A percentile compares a stretch with the other conserved stretches of the same genome.
phyloP scores from a whole-genome alignment of 2,113 vertebrate genomes.

The Eleginops maclovinus region DNA sequence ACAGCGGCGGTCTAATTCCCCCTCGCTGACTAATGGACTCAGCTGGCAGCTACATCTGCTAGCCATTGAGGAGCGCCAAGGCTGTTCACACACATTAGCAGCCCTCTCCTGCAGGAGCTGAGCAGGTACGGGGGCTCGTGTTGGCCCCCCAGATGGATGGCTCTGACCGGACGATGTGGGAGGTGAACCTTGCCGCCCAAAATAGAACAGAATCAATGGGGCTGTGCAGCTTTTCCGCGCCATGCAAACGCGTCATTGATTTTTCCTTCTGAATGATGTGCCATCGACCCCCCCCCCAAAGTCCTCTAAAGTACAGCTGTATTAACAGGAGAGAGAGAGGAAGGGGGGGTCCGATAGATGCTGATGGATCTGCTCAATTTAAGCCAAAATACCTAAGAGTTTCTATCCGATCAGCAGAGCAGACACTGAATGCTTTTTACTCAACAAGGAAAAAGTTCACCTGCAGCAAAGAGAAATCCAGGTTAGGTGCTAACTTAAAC shows the following conservation, averaged over 20 bases:
- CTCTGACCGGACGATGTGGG: slow-evolving; percentile 60
- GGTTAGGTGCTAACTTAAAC: too few relatives aligned
- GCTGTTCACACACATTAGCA: slow-evolving; percentile 70
- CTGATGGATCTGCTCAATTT: slow-evolving; percentile 28
- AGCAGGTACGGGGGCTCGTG: too few relatives aligned
- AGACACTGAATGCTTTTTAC: too few relatives aligned
- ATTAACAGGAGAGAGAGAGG: slow-evolving; percentile 60
- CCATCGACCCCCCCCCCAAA: slow-evolving; percentile 63
- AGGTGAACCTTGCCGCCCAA: slow-evolving; percentile 65
- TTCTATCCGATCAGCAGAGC: slow-evolving; percentile 11
- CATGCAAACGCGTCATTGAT: slow-evolving; percentile 72
- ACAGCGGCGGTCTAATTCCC: slow-evolving; percentile 61
- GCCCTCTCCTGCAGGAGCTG: slow-evolving; percentile 73
- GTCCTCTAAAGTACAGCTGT: slow-evolving; percentile 65
- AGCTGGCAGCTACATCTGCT: slow-evolving; percentile 77
- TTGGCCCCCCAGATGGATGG: slow-evolving; percentile 72
- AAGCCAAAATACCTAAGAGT: slow-evolving; percentile 54
- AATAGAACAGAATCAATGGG: slow-evolving; percentile 80
- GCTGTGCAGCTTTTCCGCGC: slow-evolving; percentile 46
- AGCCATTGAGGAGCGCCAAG: slow-evolving; percentile 62
- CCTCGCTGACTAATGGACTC: slow-evolving; percentile 75
- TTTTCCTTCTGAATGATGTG: slow-evolving; percentile 73
- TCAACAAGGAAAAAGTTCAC: too few relatives aligned
- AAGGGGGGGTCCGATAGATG: slow-evolving; percentile 49
- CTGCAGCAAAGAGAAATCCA: too few relatives aligned